Conservation (phyloP, 2,888 invertebrate genomes). For the Candidula unifasciata region DNA sequence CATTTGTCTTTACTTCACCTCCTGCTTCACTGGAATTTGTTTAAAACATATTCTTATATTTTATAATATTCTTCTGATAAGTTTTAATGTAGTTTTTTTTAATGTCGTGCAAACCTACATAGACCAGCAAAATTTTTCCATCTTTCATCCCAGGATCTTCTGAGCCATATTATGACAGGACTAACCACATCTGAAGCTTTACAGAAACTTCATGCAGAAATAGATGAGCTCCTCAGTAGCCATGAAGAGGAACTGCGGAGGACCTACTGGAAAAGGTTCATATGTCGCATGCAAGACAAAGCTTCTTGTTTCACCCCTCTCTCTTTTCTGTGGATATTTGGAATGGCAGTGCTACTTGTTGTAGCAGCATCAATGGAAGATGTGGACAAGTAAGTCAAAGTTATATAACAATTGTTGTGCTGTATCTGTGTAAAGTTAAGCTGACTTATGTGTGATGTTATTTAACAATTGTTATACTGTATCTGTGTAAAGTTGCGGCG, state of each 20-base stretch:
- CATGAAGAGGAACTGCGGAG: slow-evolving; percentile 20
- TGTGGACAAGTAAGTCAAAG: slow-evolving; percentile 39
- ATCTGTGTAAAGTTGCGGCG: too few species aligned
- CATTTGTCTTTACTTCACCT: too few species aligned
- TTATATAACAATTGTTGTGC: not conserved
- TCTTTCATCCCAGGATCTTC: not conserved
- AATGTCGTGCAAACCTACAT: too few species aligned
- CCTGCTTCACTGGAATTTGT: too few species aligned
- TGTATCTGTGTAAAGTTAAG: not conserved
- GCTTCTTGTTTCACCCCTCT: slow-evolving; percentile 37
- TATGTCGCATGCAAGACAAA: slow-evolving; percentile 27
- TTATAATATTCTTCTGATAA: too few species aligned
- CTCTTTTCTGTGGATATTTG: slow-evolving; percentile 36
- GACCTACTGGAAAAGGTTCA: slow-evolving; percentile 12
- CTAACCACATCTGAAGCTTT: slow-evolving; percentile 38
- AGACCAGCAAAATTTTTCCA: too few species aligned
- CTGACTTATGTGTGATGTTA: not conserved
- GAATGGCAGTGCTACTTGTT: slow-evolving; percentile 27
- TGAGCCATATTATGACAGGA: slow-evolving; percentile 28
- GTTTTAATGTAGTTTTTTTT: too few species aligned
- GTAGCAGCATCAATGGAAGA: slow-evolving; percentile 40
- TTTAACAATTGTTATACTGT: not conserved
- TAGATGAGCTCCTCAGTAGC: slow-evolving; percentile 5
- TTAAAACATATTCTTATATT: too few species aligned
- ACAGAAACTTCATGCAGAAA: slow-evolving; percentile 33